These are phyloP conservation scores for Oscheius onirici DNA, from an alignment of 2,888 invertebrate genomes.

Conservation along the genomic window DNA sequence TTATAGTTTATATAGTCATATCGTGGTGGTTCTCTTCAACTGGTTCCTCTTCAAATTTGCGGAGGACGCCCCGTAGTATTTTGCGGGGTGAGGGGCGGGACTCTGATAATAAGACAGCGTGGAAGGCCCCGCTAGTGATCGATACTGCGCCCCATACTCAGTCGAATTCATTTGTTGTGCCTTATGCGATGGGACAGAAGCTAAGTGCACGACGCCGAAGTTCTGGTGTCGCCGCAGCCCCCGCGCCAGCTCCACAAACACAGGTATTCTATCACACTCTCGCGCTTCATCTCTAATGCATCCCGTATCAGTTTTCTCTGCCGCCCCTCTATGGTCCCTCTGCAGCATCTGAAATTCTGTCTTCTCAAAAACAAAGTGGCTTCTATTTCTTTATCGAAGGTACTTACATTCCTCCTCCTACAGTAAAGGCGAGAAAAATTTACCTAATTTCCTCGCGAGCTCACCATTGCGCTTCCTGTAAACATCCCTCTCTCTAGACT, in stretches of 20 bases:
- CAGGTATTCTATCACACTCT: slow-evolving; percentile 30
- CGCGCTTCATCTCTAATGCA: background rate
- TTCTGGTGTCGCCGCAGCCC: slow-evolving; percentile 39
- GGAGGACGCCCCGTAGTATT: slow-evolving; percentile 27
- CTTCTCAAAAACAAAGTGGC: slow-evolving; percentile 1
- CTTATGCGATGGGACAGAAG: slow-evolving; percentile 51
- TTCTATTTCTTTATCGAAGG: slow-evolving; percentile 1
- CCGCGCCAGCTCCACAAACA: slow-evolving; percentile 31
- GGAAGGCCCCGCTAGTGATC: slow-evolving; percentile 34
- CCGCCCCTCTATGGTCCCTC: background rate
- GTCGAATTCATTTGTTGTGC: slow-evolving; percentile 36
- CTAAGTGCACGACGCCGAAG: slow-evolving; percentile 48
- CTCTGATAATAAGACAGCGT: slow-evolving; percentile 34
- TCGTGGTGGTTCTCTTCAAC: slow-evolving; percentile 4
- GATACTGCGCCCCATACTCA: slow-evolving; percentile 32
- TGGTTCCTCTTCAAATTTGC: slow-evolving; percentile 23
- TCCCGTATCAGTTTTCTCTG: slow-evolving; percentile 13
- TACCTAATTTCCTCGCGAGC: background rate
- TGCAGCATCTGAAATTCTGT: background rate
- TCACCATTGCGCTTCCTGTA: background rate
- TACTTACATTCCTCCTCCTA: slow-evolving; percentile 8
- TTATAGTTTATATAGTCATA: background rate
- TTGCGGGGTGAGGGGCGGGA: slow-evolving; percentile 33
- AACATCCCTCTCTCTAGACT: background rate
- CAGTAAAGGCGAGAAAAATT: slow-evolving; percentile 6